Evolutionary conservation across 1,140 invertebrate genomes (phyloP), one percentile per base, ranked within the genome.

Genomic region (Ericerus pela): DNA sequence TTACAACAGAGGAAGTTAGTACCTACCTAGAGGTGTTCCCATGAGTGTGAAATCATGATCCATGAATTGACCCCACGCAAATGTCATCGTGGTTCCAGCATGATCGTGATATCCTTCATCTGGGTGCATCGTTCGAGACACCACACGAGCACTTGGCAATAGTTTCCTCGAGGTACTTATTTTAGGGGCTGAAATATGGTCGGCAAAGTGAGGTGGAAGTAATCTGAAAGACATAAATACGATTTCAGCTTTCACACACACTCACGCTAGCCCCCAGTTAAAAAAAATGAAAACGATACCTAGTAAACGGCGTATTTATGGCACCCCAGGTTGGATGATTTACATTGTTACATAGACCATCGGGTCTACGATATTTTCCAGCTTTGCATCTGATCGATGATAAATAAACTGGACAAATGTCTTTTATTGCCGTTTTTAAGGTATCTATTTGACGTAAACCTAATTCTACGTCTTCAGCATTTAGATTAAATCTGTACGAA

Each of bases 61-160:
- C 78, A 93, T 88, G 69, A 93, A 91, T 71, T 94, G 90, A 62
- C 88, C 89, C 88, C 88, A 92, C 53, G 88, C 87, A 57, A 93
- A 89, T 37, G 92, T 78, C 82, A 93, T 88, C 58, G 91, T 85
- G 12, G 88, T 92, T 41, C 88, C 86, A n/a, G 88, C 88, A 66
- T 93, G 88, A 69, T 93, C 88, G 64, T 93, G 88, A 72, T 80
- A 89, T 26, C 87, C 88, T 59, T 91, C 85, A 63, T 93, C 89
- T 4, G 87, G 84, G 69, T 94, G 89, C 75, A 93, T 85, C 3
- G 85, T 88, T 16, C 86, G 76, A 1, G 88, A 92, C 2, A 94
- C 86, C 20, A 90, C 74, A 41, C 90, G 75, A 0, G 88, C 82
- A 38, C 82, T 72, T 1, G 90, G 90, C 54, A 94, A 68, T 38